A percentile compares a stretch with the other conserved stretches of the same genome.
phyloP scores from a whole-genome alignment of 2,113 vertebrate genomes.

The Dipodomys stephensi region DNA sequence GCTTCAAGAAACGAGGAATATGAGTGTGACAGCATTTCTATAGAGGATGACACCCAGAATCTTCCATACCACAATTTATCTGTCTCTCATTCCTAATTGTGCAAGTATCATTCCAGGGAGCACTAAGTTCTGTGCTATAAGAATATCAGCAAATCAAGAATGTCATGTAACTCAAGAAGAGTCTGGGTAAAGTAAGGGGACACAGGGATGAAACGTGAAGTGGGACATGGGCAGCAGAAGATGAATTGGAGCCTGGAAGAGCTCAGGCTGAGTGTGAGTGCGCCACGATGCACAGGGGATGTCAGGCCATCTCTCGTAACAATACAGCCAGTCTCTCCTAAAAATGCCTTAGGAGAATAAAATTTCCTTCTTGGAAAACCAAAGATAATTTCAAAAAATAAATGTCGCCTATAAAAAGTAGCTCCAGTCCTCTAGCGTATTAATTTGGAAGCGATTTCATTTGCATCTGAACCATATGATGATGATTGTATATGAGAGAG shows the following conservation, averaged over 20 bases:
- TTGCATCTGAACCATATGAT: neutral
- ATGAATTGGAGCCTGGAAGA: neutral
- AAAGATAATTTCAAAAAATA: slow-evolving; percentile 6
- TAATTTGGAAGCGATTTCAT: neutral
- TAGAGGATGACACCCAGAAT: neutral
- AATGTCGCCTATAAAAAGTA: neutral
- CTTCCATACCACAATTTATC: neutral
- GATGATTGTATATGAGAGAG: too few relatives aligned
- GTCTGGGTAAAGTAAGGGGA: neutral
- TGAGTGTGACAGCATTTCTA: neutral
- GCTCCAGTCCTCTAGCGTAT: neutral
- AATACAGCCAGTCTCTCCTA: neutral
- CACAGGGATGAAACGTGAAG: neutral
- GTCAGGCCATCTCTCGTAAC: neutral
- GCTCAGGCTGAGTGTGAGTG: neutral
- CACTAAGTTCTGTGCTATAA: neutral
- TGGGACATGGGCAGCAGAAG: neutral
- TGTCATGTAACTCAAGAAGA: neutral
- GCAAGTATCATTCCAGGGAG: neutral
- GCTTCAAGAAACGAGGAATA: neutral
- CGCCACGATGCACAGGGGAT: neutral
- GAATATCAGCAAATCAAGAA: neutral
- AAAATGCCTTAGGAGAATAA: neutral
- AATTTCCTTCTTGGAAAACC: neutral
- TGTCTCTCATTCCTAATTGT: neutral